Base-by-base conservation (phyloP, 2,113 vertebrate species). In the Boleophthalmus pectinirostris region DNA sequence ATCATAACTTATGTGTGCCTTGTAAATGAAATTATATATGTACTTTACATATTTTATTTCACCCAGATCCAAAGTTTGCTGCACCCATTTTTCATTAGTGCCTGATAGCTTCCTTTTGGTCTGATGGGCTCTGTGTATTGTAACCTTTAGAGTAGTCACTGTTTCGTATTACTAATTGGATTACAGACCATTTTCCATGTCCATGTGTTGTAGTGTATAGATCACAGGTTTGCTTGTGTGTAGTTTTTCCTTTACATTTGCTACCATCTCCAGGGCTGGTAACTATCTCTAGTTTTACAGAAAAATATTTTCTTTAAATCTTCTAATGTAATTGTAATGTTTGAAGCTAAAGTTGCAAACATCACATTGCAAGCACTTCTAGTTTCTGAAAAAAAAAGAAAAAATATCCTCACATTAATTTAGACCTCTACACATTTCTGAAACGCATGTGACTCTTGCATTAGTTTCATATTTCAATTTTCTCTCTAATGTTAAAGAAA, bases 41-140 rank as follows among this genome's bases (percentile, higher is more conserved):
- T 60, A 15, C 4, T 25, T 14, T 24, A 38, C 9, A 66, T 1
- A 54, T 56, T 13, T 53, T 58, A 23, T 82, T 64, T 82, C 79
- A 85, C 88, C 84, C 84, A 80, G 64, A 83, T 84, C 83, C 79
- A 49, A 70, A 71, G 33, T 49, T 68, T 64, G 54, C 49, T 80
- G 13, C 49, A 23, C 13, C 29, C 69, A 20, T n/a, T 60, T 16
- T 1, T 20, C 56, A 67, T 51, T 45, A 4, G 38, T 78, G 46
- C 69, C 20, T 69, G n/a, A n/a, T 54, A 54, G 51, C 2, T 20
- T n/a, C 51, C 51, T 2, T 54, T 54, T 54, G 51, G 20, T 21
- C 7, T 20, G 9, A 6, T n/a, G 20, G 20, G 49, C 49, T 29
- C 29, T 20, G 18, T 53, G 18, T n/a, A 9, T n/a, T 18, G 43